Evolutionary conservation across 2,797 vertebrate genomes (phyloP).

Genomic region (Ptychobarbus kaznakovi): DNA sequence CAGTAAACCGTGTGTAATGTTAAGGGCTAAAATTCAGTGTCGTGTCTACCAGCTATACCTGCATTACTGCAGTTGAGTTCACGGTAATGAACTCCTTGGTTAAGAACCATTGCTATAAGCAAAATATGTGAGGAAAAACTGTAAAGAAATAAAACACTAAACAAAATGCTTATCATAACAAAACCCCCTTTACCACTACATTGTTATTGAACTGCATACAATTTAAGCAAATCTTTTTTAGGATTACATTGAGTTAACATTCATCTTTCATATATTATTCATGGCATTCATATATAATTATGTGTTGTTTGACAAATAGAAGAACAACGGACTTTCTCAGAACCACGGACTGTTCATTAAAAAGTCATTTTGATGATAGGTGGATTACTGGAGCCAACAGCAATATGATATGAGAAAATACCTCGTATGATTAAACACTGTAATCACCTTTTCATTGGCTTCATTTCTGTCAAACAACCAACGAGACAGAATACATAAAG

Average conservation of each 20-base stretch:
- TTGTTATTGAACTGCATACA: background rate
- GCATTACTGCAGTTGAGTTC: too few species aligned
- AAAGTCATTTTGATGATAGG: slow-evolving; percentile 12
- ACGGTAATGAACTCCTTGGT: too few species aligned
- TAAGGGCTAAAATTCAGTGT: too few species aligned
- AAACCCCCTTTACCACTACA: background rate
- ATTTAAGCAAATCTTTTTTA: background rate
- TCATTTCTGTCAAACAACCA: slow-evolving; percentile 53
- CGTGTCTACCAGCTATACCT: too few species aligned
- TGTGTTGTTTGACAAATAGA: background rate
- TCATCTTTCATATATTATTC: background rate
- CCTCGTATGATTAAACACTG: slow-evolving; percentile 59
- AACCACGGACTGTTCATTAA: slow-evolving; percentile 8
- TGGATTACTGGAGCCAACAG: slow-evolving; percentile 14
- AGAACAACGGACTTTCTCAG: slow-evolving; percentile 6
- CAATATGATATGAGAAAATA: slow-evolving; percentile 57
- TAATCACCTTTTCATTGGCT: slow-evolving; percentile 67
- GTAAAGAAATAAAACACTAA: too few species aligned
- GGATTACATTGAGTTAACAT: background rate
- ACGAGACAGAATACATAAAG: slow-evolving; percentile 14
- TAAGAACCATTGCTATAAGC: too few species aligned
- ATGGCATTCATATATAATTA: background rate
- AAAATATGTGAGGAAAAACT: too few species aligned
- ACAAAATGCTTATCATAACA: background rate
- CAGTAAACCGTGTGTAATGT: too few species aligned